A percentile compares a stretch with the other conserved stretches of the same genome.
These are phyloP conservation scores for Maniola hyperantus DNA, from an alignment of 2,888 invertebrate species.

Conservation along the genomic window DNA sequence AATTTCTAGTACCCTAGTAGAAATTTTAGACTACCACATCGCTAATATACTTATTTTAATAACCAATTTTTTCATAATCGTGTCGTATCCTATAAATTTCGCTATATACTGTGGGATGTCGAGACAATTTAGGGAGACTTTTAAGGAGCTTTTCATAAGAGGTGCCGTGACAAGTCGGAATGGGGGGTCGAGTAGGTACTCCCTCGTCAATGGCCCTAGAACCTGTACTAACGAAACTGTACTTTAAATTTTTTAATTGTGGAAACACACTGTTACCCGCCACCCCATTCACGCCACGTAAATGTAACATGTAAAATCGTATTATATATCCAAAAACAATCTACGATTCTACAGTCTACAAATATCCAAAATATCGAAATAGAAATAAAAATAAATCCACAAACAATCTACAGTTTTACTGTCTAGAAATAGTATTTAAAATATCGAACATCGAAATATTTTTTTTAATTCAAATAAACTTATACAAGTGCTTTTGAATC, in stretches of 20 bases:
- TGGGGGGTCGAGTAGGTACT: slow-evolving; percentile 89
- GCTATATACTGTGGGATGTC: slow-evolving; percentile 99
- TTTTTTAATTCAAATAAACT: too few species aligned
- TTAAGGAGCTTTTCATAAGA: slow-evolving; percentile 90
- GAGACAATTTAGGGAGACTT: slow-evolving; percentile 95
- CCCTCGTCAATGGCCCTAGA: slow-evolving; percentile 90
- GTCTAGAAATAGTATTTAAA: too few species aligned
- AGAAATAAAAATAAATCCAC: too few species aligned
- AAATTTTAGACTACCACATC: slow-evolving; percentile 89
- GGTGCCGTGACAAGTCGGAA: slow-evolving; percentile 84
- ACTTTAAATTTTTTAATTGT: slow-evolving; percentile 69
- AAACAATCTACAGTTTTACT: too few species aligned
- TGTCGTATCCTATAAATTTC: slow-evolving; percentile 96
- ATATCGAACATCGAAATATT: too few species aligned
- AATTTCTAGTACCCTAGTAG: slow-evolving; percentile 87
- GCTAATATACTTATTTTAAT: slow-evolving; percentile 90
- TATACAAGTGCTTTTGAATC: too few species aligned
- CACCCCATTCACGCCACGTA: background rate
- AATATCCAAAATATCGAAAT: too few species aligned
- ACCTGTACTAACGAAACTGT: slow-evolving; percentile 94
- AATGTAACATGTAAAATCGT: too few species aligned
- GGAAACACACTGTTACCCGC: background rate
- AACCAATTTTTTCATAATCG: slow-evolving; percentile 95
- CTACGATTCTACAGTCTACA: too few species aligned
- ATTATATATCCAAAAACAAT: too few species aligned